Evolutionary conservation across 2,797 vertebrate genomes (phyloP), one percentile per base, ranked within the genome.

Genomic region (Ptychadena robeensis): DNA sequence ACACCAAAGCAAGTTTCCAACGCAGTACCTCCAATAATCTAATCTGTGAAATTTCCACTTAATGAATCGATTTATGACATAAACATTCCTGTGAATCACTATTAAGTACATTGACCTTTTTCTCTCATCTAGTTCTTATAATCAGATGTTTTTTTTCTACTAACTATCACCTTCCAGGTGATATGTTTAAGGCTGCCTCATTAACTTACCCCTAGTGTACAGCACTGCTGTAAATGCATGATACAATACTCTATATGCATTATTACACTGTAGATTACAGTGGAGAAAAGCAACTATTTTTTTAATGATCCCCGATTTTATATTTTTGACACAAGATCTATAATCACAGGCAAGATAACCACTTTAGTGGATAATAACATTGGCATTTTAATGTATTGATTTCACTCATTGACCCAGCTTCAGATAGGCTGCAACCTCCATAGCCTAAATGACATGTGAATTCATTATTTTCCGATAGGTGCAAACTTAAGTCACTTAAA

Each of bases 391-490:
- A 93, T 85, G 82, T 88, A 84, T 85, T 90, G 89, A 87, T 87
- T 86, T 87, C 85, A 83, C 82, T 84, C 73, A 87, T 80, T 91
- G 90, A 90, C 90, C 89, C 77, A 37, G 28, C 27, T 70, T 82
- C 85, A 82, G 86, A 90, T 89, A 89, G 88, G 93, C 89, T 90
- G 90, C 89, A 90, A 85, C 85, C 90, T 86, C 85, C 82, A 65
- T 64, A 89, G 86, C 74, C 81, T 64, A 6, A 88, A 75, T 90
- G 87, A 91, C 87, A 85, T 89, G 88, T 79, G 80, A 88, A 88
- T 82, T 81, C 85, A 78, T 84, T 86, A 72, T 59, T 87, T 90
- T 86, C 65, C 73, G 87, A 83, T 88, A 63, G 82, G 74, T 44
- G 88, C 86, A 88, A 86, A 88, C 87, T 88, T 79, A 34, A 67